Conservation (phyloP, 1,140 invertebrate genomes). For the Meloidogyne floridensis region DNA sequence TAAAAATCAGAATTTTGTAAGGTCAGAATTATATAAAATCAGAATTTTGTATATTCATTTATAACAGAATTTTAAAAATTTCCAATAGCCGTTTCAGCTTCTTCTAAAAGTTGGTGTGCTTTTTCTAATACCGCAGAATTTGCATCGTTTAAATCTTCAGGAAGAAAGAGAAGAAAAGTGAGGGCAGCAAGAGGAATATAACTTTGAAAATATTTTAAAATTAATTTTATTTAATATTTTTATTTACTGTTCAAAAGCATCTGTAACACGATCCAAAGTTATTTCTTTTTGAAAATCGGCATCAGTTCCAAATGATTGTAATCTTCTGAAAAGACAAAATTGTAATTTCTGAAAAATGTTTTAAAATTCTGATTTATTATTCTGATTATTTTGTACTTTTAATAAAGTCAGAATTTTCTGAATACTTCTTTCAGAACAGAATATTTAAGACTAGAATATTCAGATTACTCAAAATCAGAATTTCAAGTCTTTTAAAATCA, state of each 20-base stretch:
- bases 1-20: no score
- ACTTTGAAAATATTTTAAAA: neutral
- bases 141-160: conserved; percentile 43
- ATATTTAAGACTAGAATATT: no score
- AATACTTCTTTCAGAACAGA: no score
- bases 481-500: no score
- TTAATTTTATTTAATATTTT: neutral
- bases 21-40: no score
- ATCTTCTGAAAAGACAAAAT: conserved; percentile 6
- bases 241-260: conserved; percentile 29
- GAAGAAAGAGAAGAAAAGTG: conserved; percentile 46
- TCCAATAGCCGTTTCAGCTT: conserved; percentile 26
- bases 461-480: no score
- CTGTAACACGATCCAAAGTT: conserved; percentile 31
- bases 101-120: conserved; percentile 41
- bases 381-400: no score
- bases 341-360: neutral
- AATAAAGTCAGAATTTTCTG: no score
- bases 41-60: no score
- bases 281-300: conserved; percentile 27
- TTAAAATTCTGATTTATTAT: no score
- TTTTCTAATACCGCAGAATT: conserved; percentile 39
- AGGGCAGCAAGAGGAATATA: conserved; percentile 43
- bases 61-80: no score
- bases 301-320: conserved; percentile 16